phyloP scores from a whole-genome alignment of 2,888 invertebrate species.

The Galeopsomyia nigrocyanea region DNA sequence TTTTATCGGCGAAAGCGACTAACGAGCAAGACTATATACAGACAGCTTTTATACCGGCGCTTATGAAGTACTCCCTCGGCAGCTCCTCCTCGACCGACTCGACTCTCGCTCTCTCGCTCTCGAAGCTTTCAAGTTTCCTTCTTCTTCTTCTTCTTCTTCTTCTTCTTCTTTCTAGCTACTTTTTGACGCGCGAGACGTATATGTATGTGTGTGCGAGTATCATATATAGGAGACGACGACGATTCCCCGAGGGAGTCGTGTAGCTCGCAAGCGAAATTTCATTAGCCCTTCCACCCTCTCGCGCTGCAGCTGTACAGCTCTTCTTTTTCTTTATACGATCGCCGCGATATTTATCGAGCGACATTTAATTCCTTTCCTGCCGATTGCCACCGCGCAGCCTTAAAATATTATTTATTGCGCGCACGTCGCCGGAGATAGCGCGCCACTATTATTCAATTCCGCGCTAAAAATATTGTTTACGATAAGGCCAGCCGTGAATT shows the following conservation, averaged over 20 bases:
- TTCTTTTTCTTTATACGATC: too few relatives aligned
- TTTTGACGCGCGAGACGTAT: slow-evolving; percentile 5
- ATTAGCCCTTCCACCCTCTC: slow-evolving; percentile 22
- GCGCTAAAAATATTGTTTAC: background rate
- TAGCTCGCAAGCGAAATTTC: slow-evolving; percentile 32
- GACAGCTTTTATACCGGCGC: slow-evolving; percentile 47
- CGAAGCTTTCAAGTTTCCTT: slow-evolving; percentile 1
- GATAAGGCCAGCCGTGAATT: background rate
- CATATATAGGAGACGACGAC: background rate
- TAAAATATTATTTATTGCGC: too few relatives aligned
- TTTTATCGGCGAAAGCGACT: too few relatives aligned
- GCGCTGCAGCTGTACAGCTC: background rate
- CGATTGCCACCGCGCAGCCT: too few relatives aligned
- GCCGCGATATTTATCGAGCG: background rate
- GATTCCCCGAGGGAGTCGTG: slow-evolving; percentile 28
- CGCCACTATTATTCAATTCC: slow-evolving; percentile 6
- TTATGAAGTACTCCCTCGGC: slow-evolving; percentile 44
- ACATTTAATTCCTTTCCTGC: background rate
- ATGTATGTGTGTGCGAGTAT: background rate
- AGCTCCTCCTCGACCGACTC: too few relatives aligned
- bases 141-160: slow-evolving; percentile 8
- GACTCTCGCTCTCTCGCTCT: slow-evolving; percentile 6
- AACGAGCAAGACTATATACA: too few relatives aligned
- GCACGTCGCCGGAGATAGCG: too few relatives aligned
- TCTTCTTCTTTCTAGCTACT: background rate